Percentiles rank a stretch among this genome's conserved stretches.
Conservation (phyloP, 1,140 invertebrate genomes). For the Temnothorax longispinosus region DNA sequence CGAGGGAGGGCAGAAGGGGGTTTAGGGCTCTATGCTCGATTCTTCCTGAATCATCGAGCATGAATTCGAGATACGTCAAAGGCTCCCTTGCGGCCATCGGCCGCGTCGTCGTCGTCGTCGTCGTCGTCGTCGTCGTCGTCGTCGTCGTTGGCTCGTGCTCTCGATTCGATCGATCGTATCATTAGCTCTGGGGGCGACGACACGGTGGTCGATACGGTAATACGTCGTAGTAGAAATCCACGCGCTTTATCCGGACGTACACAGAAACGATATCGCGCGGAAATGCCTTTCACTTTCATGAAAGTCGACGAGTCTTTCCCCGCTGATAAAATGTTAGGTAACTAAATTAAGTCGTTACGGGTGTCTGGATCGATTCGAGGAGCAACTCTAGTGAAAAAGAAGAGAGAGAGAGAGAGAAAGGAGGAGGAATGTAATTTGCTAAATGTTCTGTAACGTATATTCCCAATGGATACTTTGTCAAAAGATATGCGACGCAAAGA, state of each 20-base stretch:
- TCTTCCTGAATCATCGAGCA: conserved; percentile 51
- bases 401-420: not conserved
- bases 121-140: not conserved
- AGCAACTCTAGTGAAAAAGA: not conserved
- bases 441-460: conserved; percentile 49
- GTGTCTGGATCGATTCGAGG: conserved; percentile 13
- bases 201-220: conserved; percentile 14
- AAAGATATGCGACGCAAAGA: not conserved
- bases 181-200: conserved; percentile 26
- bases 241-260: conserved; percentile 17
- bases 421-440: conserved; percentile 31
- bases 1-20: not conserved
- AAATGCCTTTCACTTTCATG: conserved; percentile 58
- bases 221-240: conserved; percentile 18
- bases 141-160: conserved; percentile 40
- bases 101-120: not conserved
- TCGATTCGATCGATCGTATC: conserved; percentile 36
- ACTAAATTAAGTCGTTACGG: conserved; percentile 57
- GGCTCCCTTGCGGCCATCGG: not conserved
- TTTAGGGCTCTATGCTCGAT: conserved; percentile 11
- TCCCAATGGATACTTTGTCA: not conserved
- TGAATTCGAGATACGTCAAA: conserved; percentile 43
- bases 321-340: conserved; percentile 47
- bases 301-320: conserved; percentile 34
- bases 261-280: conserved; percentile 21